phyloP scores from a whole-genome alignment of 2,888 invertebrate species.

The Beris morrisii region DNA sequence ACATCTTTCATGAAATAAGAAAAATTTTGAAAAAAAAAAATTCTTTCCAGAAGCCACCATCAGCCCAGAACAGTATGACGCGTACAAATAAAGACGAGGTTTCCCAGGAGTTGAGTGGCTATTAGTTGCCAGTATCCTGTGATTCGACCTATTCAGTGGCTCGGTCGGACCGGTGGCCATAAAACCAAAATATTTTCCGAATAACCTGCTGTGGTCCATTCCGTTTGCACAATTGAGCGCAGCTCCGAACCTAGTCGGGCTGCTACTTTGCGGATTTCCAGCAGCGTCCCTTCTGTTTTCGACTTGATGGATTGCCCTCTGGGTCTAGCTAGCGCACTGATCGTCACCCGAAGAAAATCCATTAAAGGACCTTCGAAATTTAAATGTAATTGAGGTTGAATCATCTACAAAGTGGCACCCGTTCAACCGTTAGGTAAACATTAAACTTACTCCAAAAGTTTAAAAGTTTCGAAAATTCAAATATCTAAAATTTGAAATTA shows the following conservation, averaged over 20 bases:
- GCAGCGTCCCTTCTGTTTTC: neutral
- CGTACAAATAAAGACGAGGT: neutral
- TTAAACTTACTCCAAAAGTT: no score
- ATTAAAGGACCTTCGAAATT: no score
- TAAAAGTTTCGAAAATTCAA: no score
- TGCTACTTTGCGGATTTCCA: slow-evolving; percentile 30
- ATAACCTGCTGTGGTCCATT: slow-evolving; percentile 13
- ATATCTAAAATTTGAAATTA: no score
- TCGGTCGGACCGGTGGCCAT: slow-evolving; percentile 21
- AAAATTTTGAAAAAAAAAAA: no score
- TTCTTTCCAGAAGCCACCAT: neutral
- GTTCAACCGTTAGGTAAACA: no score
- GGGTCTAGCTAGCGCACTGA: no score
- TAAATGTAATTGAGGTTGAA: no score
- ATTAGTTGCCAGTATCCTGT: slow-evolving; percentile 17
- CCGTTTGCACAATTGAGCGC: neutral
- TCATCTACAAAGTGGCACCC: no score
- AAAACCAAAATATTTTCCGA: slow-evolving; percentile 27
- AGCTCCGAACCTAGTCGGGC: neutral
- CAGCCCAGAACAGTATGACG: neutral
- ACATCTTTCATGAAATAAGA: no score
- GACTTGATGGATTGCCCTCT: no score
- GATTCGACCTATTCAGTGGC: slow-evolving; percentile 7
- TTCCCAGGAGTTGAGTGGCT: slow-evolving; percentile 22
- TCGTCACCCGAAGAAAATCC: no score